A percentile compares a stretch with the other conserved stretches of the same genome.
Conservation (phyloP, 2,113 vertebrate species). For the Brevimyrus niger region DNA sequence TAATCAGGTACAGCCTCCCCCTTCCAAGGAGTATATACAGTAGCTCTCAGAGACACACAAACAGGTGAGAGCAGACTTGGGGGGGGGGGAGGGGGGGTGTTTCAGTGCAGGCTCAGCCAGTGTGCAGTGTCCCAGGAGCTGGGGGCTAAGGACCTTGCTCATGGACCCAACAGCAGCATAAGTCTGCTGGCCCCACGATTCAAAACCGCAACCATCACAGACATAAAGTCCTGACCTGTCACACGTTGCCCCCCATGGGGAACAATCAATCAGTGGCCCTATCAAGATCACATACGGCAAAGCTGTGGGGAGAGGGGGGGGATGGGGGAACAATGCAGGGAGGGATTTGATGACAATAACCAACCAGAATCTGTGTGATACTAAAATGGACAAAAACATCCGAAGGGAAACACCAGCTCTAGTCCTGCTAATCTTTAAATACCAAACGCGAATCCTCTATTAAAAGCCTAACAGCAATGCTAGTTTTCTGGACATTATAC, state of each 20-base stretch:
- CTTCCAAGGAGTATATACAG: not conserved
- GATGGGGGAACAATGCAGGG: not conserved
- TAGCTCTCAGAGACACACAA: not conserved
- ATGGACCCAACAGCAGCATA: not conserved
- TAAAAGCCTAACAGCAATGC: not conserved
- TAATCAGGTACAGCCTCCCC: not conserved
- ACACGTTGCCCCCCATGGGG: not conserved
- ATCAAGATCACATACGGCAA: not conserved
- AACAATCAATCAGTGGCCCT: not conserved
- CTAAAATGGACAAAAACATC: not conserved
- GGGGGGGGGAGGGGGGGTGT: not conserved
- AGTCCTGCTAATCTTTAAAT: not conserved
- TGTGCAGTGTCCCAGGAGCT: not conserved
- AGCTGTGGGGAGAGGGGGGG: not conserved
- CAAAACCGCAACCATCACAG: not conserved
- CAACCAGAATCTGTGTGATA: not conserved
- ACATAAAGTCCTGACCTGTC: not conserved
- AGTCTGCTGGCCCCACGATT: not conserved
- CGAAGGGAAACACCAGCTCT: not conserved
- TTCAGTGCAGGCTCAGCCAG: not conserved
- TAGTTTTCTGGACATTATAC: not conserved
- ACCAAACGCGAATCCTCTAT: not conserved
- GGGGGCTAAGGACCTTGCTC: not conserved
- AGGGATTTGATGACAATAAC: not conserved
- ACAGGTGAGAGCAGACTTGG: not conserved